Evolutionary conservation across 2,888 invertebrate species (phyloP), one percentile per base, ranked within the genome.

Genomic region (Sisyra nigra): DNA sequence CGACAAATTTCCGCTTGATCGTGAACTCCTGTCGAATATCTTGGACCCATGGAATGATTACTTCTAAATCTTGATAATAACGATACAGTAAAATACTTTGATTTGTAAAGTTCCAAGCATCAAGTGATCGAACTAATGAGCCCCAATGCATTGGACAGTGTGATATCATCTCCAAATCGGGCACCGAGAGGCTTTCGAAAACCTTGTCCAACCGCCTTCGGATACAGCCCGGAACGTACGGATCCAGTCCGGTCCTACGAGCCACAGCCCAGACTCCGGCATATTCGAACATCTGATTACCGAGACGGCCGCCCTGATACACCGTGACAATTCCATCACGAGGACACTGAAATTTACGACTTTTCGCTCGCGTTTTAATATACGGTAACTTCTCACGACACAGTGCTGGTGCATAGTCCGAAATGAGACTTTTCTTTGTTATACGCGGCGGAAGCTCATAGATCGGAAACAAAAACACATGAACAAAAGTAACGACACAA

Each of bases 401-500:
- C 31, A 72, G 58, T 8, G 66, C 65, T 50, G 69, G 68, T 52
- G 72, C 72, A 51, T 71, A 69, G 41, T 67, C 65, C 44, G 63
- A 62, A 47, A 68, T 63, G 41, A 67, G 67, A 45, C 62, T 62
- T 41, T 61, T 57, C 42, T 60, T 57, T 40, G 57, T 61, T 47
- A 65, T 62, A 46, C 60, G 61, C 37, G 55, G 52, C 44, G 53
- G 51, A 24, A 59, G 53, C 40, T 62, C 63, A 58, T 72, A 71
- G 57, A 72, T 59, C 41, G 72, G 72, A 57, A 72, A 72, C 43
- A 72, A 59, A 60, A 72, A 72, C 51, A 72, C 62, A 57, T 72
- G 72, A 53, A 72, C 70, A 54, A 69, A 66, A 48, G 69, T 65
- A 52, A 72, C 70, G 50, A 72, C 69, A 56, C 68, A 67, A 53